Evolutionary conservation across 2,113 vertebrate genomes (phyloP).

Genomic region (Rhodinocichla rosea): DNA sequence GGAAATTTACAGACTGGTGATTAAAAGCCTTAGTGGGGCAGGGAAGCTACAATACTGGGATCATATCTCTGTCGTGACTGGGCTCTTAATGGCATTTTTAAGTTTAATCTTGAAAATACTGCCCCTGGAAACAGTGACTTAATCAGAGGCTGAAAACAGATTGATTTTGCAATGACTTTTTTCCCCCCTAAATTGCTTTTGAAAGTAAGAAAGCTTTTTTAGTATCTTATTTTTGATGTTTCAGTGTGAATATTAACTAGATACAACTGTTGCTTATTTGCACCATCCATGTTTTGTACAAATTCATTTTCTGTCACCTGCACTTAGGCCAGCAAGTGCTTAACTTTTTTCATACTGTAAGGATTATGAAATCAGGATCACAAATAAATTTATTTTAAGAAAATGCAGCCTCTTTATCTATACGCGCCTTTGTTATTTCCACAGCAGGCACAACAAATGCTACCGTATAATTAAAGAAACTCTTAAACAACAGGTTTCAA

Average conservation of each 20-base stretch:
- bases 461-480: background rate
- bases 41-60: background rate
- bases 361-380: constrained; percentile 43
- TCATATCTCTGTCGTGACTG: background rate
- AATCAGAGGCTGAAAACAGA: background rate
- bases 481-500: background rate
- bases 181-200: background rate
- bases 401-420: constrained; percentile 24
- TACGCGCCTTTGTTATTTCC: background rate
- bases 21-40: background rate
- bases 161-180: background rate
- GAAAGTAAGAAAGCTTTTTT: background rate
- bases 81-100: background rate
- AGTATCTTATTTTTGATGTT: background rate
- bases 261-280: background rate
- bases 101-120: background rate
- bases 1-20: background rate
- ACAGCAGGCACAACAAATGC: background rate
- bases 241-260: background rate
- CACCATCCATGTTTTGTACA: constrained; percentile 22
- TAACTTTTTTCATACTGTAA: background rate
- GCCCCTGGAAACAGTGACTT: background rate
- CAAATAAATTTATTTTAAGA: constrained; percentile 30
- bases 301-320: background rate
- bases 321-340: background rate